phyloP scores from a whole-genome alignment of 2,113 vertebrate genomes.

The Meriones unguiculatus region DNA sequence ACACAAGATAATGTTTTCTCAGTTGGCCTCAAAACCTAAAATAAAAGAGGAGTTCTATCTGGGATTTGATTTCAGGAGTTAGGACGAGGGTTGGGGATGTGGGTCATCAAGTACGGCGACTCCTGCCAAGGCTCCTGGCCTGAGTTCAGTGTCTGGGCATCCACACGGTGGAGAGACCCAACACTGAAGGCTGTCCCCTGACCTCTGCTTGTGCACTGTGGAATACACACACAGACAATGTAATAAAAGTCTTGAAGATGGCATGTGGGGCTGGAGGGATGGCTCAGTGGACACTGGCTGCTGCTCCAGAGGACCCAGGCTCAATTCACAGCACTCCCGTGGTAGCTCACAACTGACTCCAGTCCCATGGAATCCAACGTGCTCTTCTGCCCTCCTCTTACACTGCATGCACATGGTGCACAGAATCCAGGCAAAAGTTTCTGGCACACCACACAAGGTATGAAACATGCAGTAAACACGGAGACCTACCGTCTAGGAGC shows the following conservation, averaged over 20 bases:
- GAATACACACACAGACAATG: not conserved
- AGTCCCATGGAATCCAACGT: not conserved
- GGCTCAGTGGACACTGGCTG: not conserved
- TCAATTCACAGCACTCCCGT: not conserved
- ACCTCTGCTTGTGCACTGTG: not conserved
- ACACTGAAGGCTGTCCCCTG: not conserved
- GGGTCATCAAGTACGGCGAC: not conserved
- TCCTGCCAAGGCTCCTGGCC: not conserved
- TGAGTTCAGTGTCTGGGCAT: not conserved
- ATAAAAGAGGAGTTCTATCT: too few species aligned
- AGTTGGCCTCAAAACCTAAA: not conserved
- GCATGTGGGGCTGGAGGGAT: not conserved
- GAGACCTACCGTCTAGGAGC: not conserved
- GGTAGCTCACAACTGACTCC: not conserved
- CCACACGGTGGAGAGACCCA: not conserved
- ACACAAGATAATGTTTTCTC: not conserved
- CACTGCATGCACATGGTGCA: not conserved
- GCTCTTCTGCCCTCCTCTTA: not conserved
- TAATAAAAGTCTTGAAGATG: not conserved
- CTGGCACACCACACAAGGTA: not conserved
- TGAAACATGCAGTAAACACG: too few species aligned
- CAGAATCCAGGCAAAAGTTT: not conserved
- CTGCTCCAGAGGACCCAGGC: not conserved
- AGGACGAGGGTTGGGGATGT: not conserved
- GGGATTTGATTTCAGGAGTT: not conserved